Evolutionary conservation across 2,888 invertebrate genomes (phyloP), one percentile per base, ranked within the genome.

Genomic region (Anaspis maculata): DNA sequence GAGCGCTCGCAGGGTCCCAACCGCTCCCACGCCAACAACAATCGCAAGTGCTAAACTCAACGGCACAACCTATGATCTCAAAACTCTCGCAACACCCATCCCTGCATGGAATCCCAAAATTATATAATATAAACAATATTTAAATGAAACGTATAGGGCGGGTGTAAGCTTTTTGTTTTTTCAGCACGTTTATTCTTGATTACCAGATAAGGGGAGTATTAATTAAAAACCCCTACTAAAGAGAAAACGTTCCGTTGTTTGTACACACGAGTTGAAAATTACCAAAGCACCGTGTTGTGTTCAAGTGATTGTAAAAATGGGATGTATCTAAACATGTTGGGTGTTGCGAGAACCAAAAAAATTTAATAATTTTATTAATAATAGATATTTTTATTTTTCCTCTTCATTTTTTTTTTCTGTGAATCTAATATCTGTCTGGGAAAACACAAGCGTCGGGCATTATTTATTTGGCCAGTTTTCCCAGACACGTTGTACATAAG

Each of bases 21-120:
- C 35, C 65, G 68, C 52, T 69, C 69, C 35, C 61, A 62, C 55
- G 68, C 66, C 43, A 70, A 68, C 57, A 71, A 71, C 56, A 70
- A 71, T 56, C 69, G 71, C 59, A 70, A 70, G 63, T 70, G 70
- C 64, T 70, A 61, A 28, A 34, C 21, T 16, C 10, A 15, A 15
- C 12, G 30, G 23, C 23, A 22, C 22, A 61, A 51, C 55, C 33
- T n/a, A n/a, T 52, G 59, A 61, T 61, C 61, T 61, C 61, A 59
- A 44, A 35, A 32, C 15, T 49, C n/a, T n/a, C 44, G 46, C 45
- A 45, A 46, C 44, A 39, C 37, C 30, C n/a, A n/a, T n/a, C n/a
- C n/a, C n/a, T n/a, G n/a, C n/a, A n/a, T n/a, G n/a, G n/a, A n/a
- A n/a, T n/a, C n/a, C n/a, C n/a, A n/a, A n/a, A n/a, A n/a, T n/a